phyloP scores from a whole-genome alignment of 1,140 invertebrate genomes.

The Proctacanthus coquilletti region DNA sequence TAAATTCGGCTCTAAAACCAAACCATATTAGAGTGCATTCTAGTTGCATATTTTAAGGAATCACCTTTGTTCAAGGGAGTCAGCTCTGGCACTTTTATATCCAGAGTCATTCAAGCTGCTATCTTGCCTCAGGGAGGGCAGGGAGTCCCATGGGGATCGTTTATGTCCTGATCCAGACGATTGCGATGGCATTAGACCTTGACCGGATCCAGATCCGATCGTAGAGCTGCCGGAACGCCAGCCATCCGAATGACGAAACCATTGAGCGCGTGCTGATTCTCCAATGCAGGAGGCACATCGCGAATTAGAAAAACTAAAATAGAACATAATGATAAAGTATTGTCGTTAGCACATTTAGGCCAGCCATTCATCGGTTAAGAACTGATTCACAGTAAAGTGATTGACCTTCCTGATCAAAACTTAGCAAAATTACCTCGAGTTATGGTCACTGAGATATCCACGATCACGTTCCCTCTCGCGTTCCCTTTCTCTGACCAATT shows the following conservation, averaged over 20 bases:
- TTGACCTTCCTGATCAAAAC: constrained; percentile 1
- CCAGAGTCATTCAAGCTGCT: constrained; percentile 69
- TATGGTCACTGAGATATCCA: constrained; percentile 74
- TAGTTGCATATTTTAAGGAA: neutral
- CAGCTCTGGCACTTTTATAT: constrained; percentile 67
- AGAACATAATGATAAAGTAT: too few species aligned
- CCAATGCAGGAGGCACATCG: constrained; percentile 71
- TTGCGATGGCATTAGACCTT: constrained; percentile 27
- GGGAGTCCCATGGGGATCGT: constrained; percentile 67
- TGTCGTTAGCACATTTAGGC: too few species aligned
- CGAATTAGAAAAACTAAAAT: constrained; percentile 36
- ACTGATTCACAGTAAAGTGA: too few species aligned
- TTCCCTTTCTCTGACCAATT: constrained; percentile 51
- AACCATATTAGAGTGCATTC: constrained; percentile 10
- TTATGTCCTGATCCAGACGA: constrained; percentile 34
- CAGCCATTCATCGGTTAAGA: neutral
- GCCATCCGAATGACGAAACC: constrained; percentile 74
- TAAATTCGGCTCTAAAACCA: constrained; percentile 57
- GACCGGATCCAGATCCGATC: constrained; percentile 39
- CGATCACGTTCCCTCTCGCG: constrained; percentile 51
- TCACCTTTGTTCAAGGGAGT: constrained; percentile 71
- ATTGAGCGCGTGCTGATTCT: constrained; percentile 65
- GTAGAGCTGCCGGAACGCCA: constrained; percentile 66
- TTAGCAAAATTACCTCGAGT: constrained; percentile 44
- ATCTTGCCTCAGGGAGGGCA: constrained; percentile 65